Base-by-base conservation (phyloP, 2,797 vertebrate genomes). In the Sebastes nivosus region DNA sequence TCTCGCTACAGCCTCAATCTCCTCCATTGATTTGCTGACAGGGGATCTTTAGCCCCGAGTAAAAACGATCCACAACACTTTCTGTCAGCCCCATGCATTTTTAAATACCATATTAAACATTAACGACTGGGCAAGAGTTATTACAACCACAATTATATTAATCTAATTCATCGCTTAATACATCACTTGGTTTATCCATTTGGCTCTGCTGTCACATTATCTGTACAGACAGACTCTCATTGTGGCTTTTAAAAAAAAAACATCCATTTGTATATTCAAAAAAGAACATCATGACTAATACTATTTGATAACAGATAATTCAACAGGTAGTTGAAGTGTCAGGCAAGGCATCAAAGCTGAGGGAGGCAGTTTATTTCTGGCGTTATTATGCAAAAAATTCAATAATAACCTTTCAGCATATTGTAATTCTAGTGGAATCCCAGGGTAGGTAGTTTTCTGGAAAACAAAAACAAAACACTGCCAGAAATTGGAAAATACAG, bases 91-190 rank as follows among this genome's bases (percentile, higher is more conserved):
- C 75, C 2, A 34, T 78, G 79, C 87, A 83, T 87, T 80, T 75
- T 68, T 8, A 85, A 86, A 87, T 72, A 78, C 58, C 82, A 75
- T 86, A 81, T 89, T 86, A 88, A 90, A 90, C 75, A 87, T 92
- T 89, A 86, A 91, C 34, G 63, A 84, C 46, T 13, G 61, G 61
- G 63, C 52, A 61, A 83, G 74, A 77, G 18, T 71, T 90, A 85
- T 83, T 81, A 83, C 77, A 80, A 77, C 70, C 80, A 68, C 77
- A 77, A 34, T 73, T 86, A 67, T 67, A 63, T 82, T 80, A 72
- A 77, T 86, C 34, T 59, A 72, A 89, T 82, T 75, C 72, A 88
- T 88, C 81, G 72, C 72, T 72, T 75, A 72, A 50, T 29, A 67
- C 60, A 83, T 73, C 50, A 75, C 46, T 42, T 42, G 75, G 67